Conservation (phyloP, 1,140 invertebrate species). For the Lepidostoma basale region DNA sequence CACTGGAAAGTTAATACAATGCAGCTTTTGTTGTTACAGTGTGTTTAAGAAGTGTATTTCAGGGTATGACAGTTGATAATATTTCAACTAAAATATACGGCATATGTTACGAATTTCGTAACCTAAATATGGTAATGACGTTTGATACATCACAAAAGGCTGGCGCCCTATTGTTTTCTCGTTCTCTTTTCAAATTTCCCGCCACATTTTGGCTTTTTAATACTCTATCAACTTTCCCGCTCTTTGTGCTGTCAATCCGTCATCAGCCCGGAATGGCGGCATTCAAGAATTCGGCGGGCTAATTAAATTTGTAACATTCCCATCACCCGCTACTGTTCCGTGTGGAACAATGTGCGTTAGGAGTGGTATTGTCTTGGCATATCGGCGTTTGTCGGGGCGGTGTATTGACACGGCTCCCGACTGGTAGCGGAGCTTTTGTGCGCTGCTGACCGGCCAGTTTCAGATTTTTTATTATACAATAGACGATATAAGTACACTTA, state of each 20-base stretch:
- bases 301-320: slow-evolving; percentile 41
- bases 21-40: too few species aligned
- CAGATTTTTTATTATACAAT: too few species aligned
- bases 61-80: too few species aligned
- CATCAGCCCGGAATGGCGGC: slow-evolving; percentile 20
- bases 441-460: too few species aligned
- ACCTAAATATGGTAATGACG: slow-evolving; percentile 13
- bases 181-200: slow-evolving; percentile 32
- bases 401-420: slow-evolving; percentile 13
- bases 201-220: not conserved
- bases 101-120: slow-evolving; percentile 7
- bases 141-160: slow-evolving; percentile 9
- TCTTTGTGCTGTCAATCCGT: slow-evolving; percentile 39
- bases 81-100: too few species aligned
- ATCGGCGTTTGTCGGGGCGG: slow-evolving; percentile 4
- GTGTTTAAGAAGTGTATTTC: too few species aligned
- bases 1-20: too few species aligned
- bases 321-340: slow-evolving; percentile 6
- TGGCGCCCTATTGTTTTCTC: slow-evolving; percentile 24
- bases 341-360: slow-evolving; percentile 6
- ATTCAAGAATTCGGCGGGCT: slow-evolving; percentile 30
- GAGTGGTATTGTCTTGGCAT: slow-evolving; percentile 27
- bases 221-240: slow-evolving; percentile 28
- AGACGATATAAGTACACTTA: too few species aligned
- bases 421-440: slow-evolving; percentile 9